Conservation (phyloP, 2,113 vertebrate species). For the Zapornia atra region DNA sequence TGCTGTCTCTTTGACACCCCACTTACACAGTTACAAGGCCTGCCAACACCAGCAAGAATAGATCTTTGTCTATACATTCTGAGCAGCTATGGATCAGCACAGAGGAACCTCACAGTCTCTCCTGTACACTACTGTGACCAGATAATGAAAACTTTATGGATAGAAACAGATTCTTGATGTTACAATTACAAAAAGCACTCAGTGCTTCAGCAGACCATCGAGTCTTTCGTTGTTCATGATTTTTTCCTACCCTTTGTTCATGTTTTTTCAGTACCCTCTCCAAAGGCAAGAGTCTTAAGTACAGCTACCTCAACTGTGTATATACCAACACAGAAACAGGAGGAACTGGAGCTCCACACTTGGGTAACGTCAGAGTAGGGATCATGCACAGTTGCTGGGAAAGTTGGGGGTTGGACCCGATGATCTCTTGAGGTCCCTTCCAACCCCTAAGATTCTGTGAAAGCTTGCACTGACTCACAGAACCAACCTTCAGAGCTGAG, state of each 20-base stretch:
- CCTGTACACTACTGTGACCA: background rate
- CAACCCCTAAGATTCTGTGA: no score
- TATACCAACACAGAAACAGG: background rate
- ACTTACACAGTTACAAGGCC: background rate
- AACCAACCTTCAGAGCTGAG: no score
- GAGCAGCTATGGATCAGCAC: background rate
- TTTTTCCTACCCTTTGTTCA: background rate
- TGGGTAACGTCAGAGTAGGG: rapidly evolving
- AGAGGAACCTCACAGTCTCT: background rate
- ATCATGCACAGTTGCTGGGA: background rate
- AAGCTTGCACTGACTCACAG: background rate
- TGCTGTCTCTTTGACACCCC: background rate
- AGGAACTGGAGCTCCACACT: rapidly evolving
- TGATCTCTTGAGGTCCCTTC: no score
- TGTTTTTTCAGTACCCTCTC: background rate
- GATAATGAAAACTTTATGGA: background rate
- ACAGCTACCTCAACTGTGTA: no score
- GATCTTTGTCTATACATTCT: background rate
- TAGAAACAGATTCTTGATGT: background rate
- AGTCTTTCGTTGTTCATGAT: background rate
- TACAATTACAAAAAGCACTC: background rate
- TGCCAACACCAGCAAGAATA: background rate
- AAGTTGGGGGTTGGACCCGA: no score
- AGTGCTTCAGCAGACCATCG: background rate
- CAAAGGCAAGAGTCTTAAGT: background rate